Conservation (phyloP, 2,888 invertebrate species). For the Mechanitis messenoides region DNA sequence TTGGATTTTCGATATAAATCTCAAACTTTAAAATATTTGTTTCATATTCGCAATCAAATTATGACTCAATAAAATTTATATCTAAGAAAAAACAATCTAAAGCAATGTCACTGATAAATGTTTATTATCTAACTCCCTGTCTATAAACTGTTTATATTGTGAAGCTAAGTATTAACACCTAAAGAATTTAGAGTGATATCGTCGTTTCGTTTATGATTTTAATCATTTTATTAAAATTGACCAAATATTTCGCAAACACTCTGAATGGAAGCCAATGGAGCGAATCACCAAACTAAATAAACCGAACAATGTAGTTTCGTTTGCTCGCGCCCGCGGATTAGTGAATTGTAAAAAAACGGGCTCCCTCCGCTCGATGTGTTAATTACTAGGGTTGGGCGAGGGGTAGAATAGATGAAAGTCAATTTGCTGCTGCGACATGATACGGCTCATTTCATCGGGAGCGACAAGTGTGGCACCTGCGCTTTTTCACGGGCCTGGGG, state of each 20-base stretch:
- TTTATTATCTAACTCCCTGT: too few species aligned
- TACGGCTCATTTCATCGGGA: conserved; percentile 78
- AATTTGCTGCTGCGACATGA: conserved; percentile 81
- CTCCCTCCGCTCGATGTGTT: conserved; percentile 69
- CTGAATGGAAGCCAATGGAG: conserved; percentile 31
- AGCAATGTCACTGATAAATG: too few species aligned
- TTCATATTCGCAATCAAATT: background rate
- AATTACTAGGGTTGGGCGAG: conserved; percentile 74
- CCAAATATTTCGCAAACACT: background rate
- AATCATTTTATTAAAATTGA: background rate
- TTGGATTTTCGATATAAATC: conserved; percentile 8
- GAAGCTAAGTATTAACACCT: too few species aligned
- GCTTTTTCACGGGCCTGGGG: conserved; percentile 55
- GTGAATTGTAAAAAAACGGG: conserved; percentile 74
- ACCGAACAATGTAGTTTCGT: conserved; percentile 51
- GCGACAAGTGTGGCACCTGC: conserved; percentile 76
- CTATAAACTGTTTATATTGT: too few species aligned
- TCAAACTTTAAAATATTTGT: background rate
- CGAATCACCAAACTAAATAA: conserved; percentile 44
- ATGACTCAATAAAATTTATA: background rate
- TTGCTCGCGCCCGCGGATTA: conserved; percentile 74
- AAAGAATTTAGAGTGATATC: too few species aligned
- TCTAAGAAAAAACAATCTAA: too few species aligned
- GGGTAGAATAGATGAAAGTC: conserved; percentile 76
- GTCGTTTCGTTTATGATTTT: too few species aligned